These are phyloP conservation scores for Argyrosomus regius DNA, from an alignment of 2,797 vertebrate genomes.

Conservation along the genomic window DNA sequence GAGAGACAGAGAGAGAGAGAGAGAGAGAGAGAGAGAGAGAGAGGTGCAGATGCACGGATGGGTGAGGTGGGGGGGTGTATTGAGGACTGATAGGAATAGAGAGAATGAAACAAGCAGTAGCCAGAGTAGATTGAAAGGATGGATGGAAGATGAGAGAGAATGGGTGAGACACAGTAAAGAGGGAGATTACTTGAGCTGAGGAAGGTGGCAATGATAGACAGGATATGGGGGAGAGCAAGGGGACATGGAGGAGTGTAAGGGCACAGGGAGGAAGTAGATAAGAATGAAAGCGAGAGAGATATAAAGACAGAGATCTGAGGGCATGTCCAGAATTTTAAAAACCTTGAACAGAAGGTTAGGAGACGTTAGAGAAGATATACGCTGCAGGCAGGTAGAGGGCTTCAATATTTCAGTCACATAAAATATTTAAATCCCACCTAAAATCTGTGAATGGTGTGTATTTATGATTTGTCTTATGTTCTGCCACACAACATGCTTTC, in stretches of 20 bases:
- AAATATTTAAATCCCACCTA: slow-evolving; percentile 62
- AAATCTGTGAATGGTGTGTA: slow-evolving; percentile 63
- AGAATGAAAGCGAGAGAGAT: slow-evolving; percentile 40
- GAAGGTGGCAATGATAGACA: slow-evolving; percentile 64
- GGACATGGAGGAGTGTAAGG: slow-evolving; percentile 39
- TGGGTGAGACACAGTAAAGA: slow-evolving; percentile 48
- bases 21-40: slow-evolving; percentile 43
- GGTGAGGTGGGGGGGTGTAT: slow-evolving; percentile 2
- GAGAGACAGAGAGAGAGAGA: slow-evolving; percentile 39
- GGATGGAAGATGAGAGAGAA: slow-evolving; percentile 58
- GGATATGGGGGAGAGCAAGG: slow-evolving; percentile 47
- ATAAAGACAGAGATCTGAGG: slow-evolving; percentile 58
- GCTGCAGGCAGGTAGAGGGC: slow-evolving; percentile 61
- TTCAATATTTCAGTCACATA: slow-evolving; percentile 74
- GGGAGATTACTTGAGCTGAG: slow-evolving; percentile 49
- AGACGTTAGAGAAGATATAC: slow-evolving; percentile 51
- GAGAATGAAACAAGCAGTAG: slow-evolving; percentile 59
- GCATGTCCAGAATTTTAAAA: slow-evolving; percentile 63
- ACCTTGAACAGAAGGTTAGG: slow-evolving; percentile 43
- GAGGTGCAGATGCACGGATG: slow-evolving; percentile 48
- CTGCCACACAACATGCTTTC: slow-evolving; percentile 36
- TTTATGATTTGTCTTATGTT: slow-evolving; percentile 61
- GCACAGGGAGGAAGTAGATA: slow-evolving; percentile 47
- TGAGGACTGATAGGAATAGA: slow-evolving; percentile 38
- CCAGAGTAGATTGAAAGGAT: slow-evolving; percentile 56